Percentiles rank a stretch among this genome's conserved stretches.
Evolutionary conservation across 2,113 vertebrate species (phyloP).

Genomic region (Mustelus asterias): DNA sequence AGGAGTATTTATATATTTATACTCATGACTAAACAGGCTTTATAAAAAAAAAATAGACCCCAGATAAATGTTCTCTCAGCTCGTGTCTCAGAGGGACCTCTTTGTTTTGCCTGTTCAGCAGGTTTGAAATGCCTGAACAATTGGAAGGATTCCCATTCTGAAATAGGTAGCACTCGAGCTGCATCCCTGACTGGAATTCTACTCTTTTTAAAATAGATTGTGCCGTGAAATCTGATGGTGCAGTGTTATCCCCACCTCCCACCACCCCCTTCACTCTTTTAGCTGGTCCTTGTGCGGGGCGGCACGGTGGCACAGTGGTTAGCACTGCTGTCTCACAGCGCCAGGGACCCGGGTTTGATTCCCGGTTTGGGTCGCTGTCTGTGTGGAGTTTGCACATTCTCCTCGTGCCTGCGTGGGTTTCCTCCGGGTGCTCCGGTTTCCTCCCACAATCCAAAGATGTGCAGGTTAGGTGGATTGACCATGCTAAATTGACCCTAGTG

Average conservation of each 20-base stretch:
- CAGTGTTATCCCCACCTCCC: not conserved
- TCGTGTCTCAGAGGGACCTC: not conserved
- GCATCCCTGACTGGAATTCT: not conserved
- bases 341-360: too few species aligned
- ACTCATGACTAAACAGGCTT: not conserved
- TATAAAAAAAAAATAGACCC: not conserved
- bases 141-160: slow-evolving; percentile 17
- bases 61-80: slow-evolving; percentile 20
- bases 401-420: too few species aligned
- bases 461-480: too few species aligned
- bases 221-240: not conserved
- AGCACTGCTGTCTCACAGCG: too few species aligned
- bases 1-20: not conserved
- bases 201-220: not conserved
- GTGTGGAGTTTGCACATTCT: too few species aligned
- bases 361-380: too few species aligned
- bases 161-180: not conserved
- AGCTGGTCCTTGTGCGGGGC: not conserved
- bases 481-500: too few species aligned
- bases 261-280: not conserved
- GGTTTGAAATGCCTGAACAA: not conserved
- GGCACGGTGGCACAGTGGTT: too few species aligned
- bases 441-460: too few species aligned
- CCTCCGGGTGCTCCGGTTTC: too few species aligned
- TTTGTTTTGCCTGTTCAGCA: slow-evolving; percentile 1